Evolutionary conservation across 2,113 vertebrate genomes (phyloP), one percentile per base, ranked within the genome.

Genomic region (Notothenia coriiceps): DNA sequence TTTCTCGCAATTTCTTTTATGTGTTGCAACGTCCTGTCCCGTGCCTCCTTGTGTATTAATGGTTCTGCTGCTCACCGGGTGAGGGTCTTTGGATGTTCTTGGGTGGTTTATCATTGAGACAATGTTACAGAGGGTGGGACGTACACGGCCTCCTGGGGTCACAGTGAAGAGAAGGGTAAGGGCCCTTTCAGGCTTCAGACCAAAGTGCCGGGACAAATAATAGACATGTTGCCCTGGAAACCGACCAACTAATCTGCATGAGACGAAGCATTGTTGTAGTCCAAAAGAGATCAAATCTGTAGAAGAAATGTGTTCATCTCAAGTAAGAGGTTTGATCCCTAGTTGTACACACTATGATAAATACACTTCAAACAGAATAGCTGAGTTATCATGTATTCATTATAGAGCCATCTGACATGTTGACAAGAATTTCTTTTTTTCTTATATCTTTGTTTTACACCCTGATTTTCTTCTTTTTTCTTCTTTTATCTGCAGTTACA

Each of bases 201-300:
- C 75, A 79, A 85, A 77, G 85, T 29, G 29, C 29, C 17, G 66
- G 73, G 67, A 83, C 70, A 63, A 86, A 86, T 79, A 80, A 84
- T 82, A 85, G 74, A 77, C 55, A 70, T 71, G 84, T 88, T 85
- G 79, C 83, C 51, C 10, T 74, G 77, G 84, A 85, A 88, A 87
- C 80, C 44, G 25, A 80, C 20, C 52, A 70, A 44, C 59, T 54
- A 46, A 78, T 87, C 77, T 80, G 80, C 54, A 70, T 62, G 25
- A 67, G 46, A 74, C 33, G 75, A 88, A 71, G 72, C 59, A 8
- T 50, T n/a, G 50, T 70, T 40, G 22, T 52, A 46, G 57, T 29
- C 57, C 14, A 62, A 71, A 71, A 46, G 59, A 29, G 79, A 29
- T 29, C 0, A 40, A 40, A 40, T 40, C 80, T 18, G 22, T 47